phyloP scores from a whole-genome alignment of 2,888 invertebrate species.

The Ornithoptera priamus region DNA sequence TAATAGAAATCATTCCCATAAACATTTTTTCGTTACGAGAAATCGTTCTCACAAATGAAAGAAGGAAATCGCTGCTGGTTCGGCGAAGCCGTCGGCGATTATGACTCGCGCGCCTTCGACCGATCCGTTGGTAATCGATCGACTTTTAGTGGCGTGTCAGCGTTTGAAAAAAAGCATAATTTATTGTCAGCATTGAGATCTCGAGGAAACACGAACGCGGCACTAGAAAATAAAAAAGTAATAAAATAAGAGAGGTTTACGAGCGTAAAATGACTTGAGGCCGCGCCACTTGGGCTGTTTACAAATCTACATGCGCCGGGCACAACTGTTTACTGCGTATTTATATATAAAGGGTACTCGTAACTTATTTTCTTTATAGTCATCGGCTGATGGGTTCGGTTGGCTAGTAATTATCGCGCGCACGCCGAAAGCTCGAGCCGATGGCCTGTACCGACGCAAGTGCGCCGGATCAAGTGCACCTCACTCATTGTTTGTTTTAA shows the following conservation, averaged over 20 bases:
- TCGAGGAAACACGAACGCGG: slow-evolving; percentile 74
- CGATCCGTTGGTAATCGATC: slow-evolving; percentile 80
- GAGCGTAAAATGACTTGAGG: slow-evolving; percentile 77
- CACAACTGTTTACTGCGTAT: slow-evolving; percentile 41
- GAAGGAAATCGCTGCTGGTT: slow-evolving; percentile 72
- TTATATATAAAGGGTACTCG: slow-evolving; percentile 57
- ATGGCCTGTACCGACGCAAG: slow-evolving; percentile 54
- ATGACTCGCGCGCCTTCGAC: slow-evolving; percentile 73
- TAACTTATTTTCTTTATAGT: slow-evolving; percentile 73
- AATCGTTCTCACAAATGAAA: slow-evolving; percentile 71
- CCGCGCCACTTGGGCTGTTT: slow-evolving; percentile 63
- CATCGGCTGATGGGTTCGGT: slow-evolving; percentile 65
- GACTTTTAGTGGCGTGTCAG: slow-evolving; percentile 78
- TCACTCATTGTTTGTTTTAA: slow-evolving; percentile 68
- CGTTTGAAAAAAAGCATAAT: slow-evolving; percentile 77
- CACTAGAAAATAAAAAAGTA: slow-evolving; percentile 78
- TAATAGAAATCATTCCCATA: slow-evolving; percentile 37
- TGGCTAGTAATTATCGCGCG: slow-evolving; percentile 72
- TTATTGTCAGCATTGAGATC: slow-evolving; percentile 77
- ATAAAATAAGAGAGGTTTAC: slow-evolving; percentile 77
- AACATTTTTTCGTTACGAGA: slow-evolving; percentile 50
- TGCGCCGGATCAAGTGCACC: slow-evolving; percentile 60
- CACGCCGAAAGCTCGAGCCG: slow-evolving; percentile 70
- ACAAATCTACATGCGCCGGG: slow-evolving; percentile 56
- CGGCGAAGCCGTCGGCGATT: slow-evolving; percentile 72